A percentile compares a stretch with the other conserved stretches of the same genome.
Evolutionary conservation across 2,113 vertebrate species (phyloP).

Genomic region (Uropsilus gracilis): DNA sequence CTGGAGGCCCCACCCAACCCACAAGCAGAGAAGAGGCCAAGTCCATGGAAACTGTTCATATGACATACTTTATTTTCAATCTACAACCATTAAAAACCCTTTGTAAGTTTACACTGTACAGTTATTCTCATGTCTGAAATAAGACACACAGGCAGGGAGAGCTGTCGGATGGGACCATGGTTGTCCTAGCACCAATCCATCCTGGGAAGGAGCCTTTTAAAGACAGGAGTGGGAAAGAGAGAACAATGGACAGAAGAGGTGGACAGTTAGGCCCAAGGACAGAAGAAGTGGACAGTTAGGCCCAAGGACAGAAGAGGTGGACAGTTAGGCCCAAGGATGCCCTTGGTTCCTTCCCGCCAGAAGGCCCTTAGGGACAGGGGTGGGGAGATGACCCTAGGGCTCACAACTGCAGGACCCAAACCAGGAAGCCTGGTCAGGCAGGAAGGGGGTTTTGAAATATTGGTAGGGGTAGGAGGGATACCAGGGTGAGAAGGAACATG

Average conservation of each 20-base stretch:
- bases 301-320: conserved; percentile 38
- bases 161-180: conserved; percentile 59
- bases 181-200: conserved; percentile 66
- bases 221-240: conserved; percentile 56
- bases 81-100: conserved; percentile 82
- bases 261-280: no score
- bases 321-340: conserved; percentile 70
- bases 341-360: conserved; percentile 65
- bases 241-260: conserved; percentile 35
- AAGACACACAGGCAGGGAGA: conserved; percentile 70
- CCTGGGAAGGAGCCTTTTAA: conserved; percentile 69
- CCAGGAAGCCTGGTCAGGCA: conserved; percentile 51
- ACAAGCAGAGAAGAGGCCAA: conserved; percentile 43
- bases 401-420: conserved; percentile 38
- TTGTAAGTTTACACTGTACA: conserved; percentile 83
- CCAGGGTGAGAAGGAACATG: background rate
- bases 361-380: background rate
- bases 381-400: background rate
- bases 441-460: conserved; percentile 71
- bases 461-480: background rate
- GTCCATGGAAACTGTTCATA: conserved; percentile 58
- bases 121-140: conserved; percentile 71
- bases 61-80: conserved; percentile 83
- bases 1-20: background rate
- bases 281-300: no score